phyloP scores from a whole-genome alignment of 2,113 vertebrate species.

The Marcusenius ussheri region DNA sequence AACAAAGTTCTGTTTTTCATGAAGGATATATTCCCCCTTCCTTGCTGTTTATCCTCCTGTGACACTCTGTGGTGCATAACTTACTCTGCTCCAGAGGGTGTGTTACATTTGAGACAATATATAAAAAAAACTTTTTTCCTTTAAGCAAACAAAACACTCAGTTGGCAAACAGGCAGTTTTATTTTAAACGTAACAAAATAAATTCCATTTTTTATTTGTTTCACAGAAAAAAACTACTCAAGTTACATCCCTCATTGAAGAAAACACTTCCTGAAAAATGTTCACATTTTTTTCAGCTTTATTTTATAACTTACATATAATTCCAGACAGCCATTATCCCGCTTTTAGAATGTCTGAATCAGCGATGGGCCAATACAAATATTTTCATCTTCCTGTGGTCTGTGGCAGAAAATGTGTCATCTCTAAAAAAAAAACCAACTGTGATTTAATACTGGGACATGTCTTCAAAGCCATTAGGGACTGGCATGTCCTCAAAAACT shows the following conservation, averaged over 20 bases:
- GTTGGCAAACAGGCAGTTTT: constrained; percentile 44
- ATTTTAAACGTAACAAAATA: constrained; percentile 21
- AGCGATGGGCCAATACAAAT: background rate
- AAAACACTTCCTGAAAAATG: constrained; percentile 26
- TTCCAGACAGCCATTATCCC: constrained; percentile 23
- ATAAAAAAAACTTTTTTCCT: constrained; percentile 14
- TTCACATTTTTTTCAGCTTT: background rate
- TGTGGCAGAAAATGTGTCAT: background rate
- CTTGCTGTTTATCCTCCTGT: background rate
- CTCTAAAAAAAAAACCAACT: background rate
- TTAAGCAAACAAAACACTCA: constrained; percentile 10
- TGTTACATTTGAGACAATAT: background rate
- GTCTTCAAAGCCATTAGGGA: background rate
- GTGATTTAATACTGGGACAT: background rate
- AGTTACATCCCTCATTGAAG: constrained; percentile 31
- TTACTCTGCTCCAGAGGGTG: background rate
- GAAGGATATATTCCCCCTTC: constrained; percentile 32
- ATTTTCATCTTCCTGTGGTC: background rate
- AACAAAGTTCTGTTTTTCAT: constrained; percentile 29
- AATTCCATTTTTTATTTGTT: background rate
- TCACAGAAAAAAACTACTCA: background rate
- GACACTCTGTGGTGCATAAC: background rate
- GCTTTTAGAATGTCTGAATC: background rate
- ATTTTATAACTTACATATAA: background rate
- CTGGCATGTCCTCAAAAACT: background rate